Conservation (phyloP, 2,888 invertebrate species). For the Dicyrtomina minuta region DNA sequence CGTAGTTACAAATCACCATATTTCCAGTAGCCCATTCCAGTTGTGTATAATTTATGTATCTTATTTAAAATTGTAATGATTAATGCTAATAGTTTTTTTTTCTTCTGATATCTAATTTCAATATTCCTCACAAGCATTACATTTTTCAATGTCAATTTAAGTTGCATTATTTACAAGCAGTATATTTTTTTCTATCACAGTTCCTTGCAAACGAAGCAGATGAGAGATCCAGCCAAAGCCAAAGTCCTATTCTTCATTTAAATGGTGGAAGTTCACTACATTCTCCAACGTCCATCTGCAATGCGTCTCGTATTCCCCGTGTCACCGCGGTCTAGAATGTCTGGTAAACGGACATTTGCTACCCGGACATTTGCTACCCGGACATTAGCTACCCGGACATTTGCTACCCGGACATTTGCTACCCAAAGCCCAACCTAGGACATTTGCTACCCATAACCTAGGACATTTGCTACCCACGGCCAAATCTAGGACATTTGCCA, state of each 20-base stretch:
- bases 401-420: too few species aligned
- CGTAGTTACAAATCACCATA: slow-evolving; percentile 50
- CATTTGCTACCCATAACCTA: too few species aligned
- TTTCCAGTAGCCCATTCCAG: slow-evolving; percentile 52
- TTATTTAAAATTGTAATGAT: background rate
- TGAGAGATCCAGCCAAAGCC: slow-evolving; percentile 43
- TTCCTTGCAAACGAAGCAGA: slow-evolving; percentile 52
- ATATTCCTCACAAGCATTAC: background rate
- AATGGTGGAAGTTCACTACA: slow-evolving; percentile 39
- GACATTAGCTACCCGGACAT: too few species aligned
- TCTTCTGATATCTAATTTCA: slow-evolving; percentile 4
- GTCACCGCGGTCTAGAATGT: slow-evolving; percentile 50
- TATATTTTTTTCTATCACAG: slow-evolving; percentile 23
- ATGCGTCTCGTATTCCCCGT: slow-evolving; percentile 50
- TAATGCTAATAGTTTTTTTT: background rate
- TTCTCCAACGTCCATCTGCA: slow-evolving; percentile 46
- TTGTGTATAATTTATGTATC: slow-evolving; percentile 23
- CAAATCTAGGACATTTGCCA: too few species aligned
- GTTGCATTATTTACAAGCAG: too few species aligned
- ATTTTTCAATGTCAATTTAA: background rate
- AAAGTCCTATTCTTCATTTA: slow-evolving; percentile 48
- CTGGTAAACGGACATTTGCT: too few species aligned
- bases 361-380: too few species aligned
- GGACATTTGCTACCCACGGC: too few species aligned
- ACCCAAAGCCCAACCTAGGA: too few species aligned